phyloP scores from a whole-genome alignment of 2,113 vertebrate species.

The Nematolebias whitei region DNA sequence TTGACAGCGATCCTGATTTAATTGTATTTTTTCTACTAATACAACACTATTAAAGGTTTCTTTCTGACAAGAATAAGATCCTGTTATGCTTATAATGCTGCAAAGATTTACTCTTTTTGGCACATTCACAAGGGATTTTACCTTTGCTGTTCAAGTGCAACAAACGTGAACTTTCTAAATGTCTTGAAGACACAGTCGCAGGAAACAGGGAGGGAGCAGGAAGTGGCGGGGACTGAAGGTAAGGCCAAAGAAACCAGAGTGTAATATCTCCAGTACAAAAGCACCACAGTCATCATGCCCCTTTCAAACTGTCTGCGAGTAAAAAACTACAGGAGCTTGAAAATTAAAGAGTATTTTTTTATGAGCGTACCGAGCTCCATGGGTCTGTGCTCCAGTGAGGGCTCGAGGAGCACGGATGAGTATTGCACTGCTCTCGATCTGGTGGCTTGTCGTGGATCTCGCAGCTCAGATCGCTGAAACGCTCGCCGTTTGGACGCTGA shows the following conservation, averaged over 20 bases:
- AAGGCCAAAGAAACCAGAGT: slow-evolving; percentile 24
- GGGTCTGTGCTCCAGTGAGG: slow-evolving; percentile 91
- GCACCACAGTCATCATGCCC: slow-evolving; percentile 39
- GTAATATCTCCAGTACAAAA: slow-evolving; percentile 33
- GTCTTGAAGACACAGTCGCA: slow-evolving; percentile 52
- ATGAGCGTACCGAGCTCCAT: slow-evolving; percentile 98
- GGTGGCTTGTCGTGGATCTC: slow-evolving; percentile 97
- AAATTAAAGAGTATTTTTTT: slow-evolving; percentile 74
- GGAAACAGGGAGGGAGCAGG: slow-evolving; percentile 44
- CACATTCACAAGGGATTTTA: no score
- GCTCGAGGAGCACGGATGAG: slow-evolving; percentile 87
- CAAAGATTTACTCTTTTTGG: slow-evolving; percentile 40
- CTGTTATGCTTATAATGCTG: no score
- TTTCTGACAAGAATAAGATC: slow-evolving; percentile 36
- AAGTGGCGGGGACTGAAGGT: slow-evolving; percentile 48
- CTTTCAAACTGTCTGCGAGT: slow-evolving; percentile 36
- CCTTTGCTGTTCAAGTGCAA: slow-evolving; percentile 59
- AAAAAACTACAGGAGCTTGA: slow-evolving; percentile 31
- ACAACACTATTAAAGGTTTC: slow-evolving; percentile 60
- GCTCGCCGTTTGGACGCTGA: slow-evolving; percentile 91
- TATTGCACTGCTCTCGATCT: slow-evolving; percentile 96
- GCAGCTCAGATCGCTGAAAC: slow-evolving; percentile 95
- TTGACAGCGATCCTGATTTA: slow-evolving; percentile 72
- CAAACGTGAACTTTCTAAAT: slow-evolving; percentile 50
- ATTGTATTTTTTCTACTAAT: slow-evolving; percentile 40